Base-by-base conservation (phyloP, 2,113 vertebrate genomes). In the Psilopsiagon aurifrons region DNA sequence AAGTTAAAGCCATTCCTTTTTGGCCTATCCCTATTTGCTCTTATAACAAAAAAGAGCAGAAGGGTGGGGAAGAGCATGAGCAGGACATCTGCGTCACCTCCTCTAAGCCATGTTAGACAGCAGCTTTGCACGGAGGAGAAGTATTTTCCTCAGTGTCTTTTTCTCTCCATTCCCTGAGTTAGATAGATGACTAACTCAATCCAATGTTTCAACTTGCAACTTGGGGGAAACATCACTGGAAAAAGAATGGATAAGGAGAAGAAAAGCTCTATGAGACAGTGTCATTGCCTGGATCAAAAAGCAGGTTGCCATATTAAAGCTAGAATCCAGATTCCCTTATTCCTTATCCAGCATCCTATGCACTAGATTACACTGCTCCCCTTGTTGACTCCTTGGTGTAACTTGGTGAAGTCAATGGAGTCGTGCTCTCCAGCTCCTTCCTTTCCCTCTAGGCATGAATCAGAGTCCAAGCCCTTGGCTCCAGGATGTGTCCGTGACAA, bases 391-490 rank as follows among this genome's bases (percentile, higher is more conserved):
- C 41, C 68, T 67, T 7, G 55, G 90, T 74, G 67, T 59, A 33
- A 66, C 39, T 71, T 1, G 0, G n/a, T 7, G 60, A 94, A 88
- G 68, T 73, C 83, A 20, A 52, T 1, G 25, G 76, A 31, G 51
- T 5, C 5, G 7, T n/a, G 68, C 60, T 88, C 35, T 83, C 73
- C 11, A 0, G 41, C 41, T 90, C 76, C 88, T 55, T 93, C 71
- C 71, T 75, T 37, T 59, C 90, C 92, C 86, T 80, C 64, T 70
- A 27, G 55, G 73, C 73, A 64, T 13, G 60, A 90, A 92, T 82
- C 90, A 76, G 15, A 74, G 57, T 27, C n/a, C 84, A 89, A 44
- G 23, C 60, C 92, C 80, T 90, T 52, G 88, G 83, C 93, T 86
- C 73, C 3, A 1, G 59, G 85, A 60, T 2, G 5, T 59, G 46